Conservation (phyloP, 2,797 vertebrate species). For the Aphelocoma californica region DNA sequence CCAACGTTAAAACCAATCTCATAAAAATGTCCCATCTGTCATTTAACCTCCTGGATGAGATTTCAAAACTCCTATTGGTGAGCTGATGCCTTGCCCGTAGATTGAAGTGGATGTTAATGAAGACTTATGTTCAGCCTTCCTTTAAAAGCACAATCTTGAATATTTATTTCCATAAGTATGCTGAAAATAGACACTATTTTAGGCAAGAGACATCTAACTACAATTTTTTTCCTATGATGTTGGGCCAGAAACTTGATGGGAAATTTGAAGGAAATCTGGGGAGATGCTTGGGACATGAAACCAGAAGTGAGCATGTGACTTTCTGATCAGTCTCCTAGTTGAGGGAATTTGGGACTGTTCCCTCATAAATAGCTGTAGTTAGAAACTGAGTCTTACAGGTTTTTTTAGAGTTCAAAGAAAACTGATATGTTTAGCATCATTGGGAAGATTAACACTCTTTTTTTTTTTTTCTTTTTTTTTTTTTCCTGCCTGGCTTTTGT, state of each 20-base stretch:
- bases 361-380: not conserved
- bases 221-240: not conserved
- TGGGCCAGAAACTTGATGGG: not conserved
- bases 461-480: not conserved
- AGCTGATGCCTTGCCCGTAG: not conserved
- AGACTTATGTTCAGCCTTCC: not conserved
- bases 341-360: not conserved
- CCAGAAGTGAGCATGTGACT: not conserved
- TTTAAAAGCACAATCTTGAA: not conserved
- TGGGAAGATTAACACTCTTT: not conserved
- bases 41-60: not conserved
- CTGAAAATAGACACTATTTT: not conserved
- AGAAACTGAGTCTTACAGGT: not conserved
- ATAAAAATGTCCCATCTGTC: not conserved
- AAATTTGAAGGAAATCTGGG: not conserved
- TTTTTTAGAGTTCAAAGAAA: not conserved
- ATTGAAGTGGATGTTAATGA: conserved; percentile 1
- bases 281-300: not conserved
- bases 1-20: not conserved
- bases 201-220: not conserved
- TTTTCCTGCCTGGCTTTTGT: not conserved
- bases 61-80: not conserved
- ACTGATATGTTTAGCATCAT: not conserved
- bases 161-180: not conserved
- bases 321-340: not conserved